Base-by-base conservation (phyloP, 2,113 vertebrate genomes). In the Lichenostomus cassidix region DNA sequence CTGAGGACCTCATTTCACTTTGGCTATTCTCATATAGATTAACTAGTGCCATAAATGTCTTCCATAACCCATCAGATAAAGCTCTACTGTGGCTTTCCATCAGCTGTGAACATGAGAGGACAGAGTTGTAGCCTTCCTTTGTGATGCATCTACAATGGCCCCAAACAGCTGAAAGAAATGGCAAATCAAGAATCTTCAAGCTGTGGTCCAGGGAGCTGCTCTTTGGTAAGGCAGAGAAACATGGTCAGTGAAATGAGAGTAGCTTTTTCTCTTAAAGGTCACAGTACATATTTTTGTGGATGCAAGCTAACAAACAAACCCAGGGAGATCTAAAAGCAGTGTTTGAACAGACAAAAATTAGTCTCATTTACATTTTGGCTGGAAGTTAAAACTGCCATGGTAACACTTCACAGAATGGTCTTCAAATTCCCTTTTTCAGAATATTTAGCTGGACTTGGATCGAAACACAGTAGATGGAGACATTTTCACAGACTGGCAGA, bases 401-500 rank as follows among this genome's bases (percentile, higher is more conserved):
- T 39, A 70, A 42, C 27, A n/a, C 23, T 88, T 93, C 41, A 62
- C 29, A 65, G 67, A 63, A 62, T 83, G 53, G 41, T 80, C 53
- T 87, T 93, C 46, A 37, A 58, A 85, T 60, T 39, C 6, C 10
- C 2, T 37, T 83, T 92, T 87, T 63, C 56, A 75, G 52, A 84
- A 82, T 87, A 24, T 81, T 81, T 91, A 79, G 39, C 41, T 71
- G 65, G 60, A 35, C 33, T 73, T 91, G 68, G 44, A 75, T 84
- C 0, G 4, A 94, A 91, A 83, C 76, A 90, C 76, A 68, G 77
- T 75, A 84, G 77, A 80, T 87, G 91, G 93, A 84, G 87, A 92
- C 78, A 94, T 89, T 89, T 94, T 84, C 78, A 77, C 63, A 86
- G 64, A 46, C 37, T 94, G 90, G 21, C 75, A 93, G 68, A 55